These are phyloP conservation scores for Hippopotamyrus pictus DNA, from an alignment of 2,797 vertebrate species.

Conservation along the genomic window DNA sequence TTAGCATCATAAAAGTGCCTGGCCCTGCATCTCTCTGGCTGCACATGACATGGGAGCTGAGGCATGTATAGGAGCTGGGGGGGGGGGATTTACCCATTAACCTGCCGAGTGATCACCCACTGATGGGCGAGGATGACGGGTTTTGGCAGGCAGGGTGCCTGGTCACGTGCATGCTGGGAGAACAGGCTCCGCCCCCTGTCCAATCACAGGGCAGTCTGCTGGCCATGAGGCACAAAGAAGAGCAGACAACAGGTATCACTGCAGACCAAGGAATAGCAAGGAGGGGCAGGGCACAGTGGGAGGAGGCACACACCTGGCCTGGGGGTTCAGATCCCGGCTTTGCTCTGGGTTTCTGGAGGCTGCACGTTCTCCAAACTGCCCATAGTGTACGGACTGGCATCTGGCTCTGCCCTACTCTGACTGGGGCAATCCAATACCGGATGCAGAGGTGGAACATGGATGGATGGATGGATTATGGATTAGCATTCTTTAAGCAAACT, in stretches of 20 bases:
- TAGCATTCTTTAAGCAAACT: not conserved
- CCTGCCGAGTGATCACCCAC: slow-evolving; percentile 13
- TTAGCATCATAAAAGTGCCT: no score
- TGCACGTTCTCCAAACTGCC: not conserved
- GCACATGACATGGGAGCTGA: not conserved
- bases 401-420: not conserved
- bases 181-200: not conserved
- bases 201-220: not conserved
- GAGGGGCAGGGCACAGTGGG: not conserved
- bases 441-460: not conserved
- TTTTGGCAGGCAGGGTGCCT: not conserved
- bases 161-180: not conserved
- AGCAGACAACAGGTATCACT: not conserved
- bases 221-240: not conserved
- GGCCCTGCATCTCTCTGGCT: not conserved
- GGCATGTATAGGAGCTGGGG: not conserved
- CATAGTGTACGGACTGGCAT: not conserved
- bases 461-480: not conserved
- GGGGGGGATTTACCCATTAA: not conserved
- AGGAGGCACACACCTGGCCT: not conserved
- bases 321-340: not conserved
- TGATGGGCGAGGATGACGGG: slow-evolving; percentile 36
- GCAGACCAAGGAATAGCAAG: not conserved
- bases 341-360: not conserved
- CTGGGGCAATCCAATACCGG: not conserved